Evolutionary conservation across 2,888 invertebrate genomes (phyloP).

Genomic region (Bugulina stolonifera): DNA sequence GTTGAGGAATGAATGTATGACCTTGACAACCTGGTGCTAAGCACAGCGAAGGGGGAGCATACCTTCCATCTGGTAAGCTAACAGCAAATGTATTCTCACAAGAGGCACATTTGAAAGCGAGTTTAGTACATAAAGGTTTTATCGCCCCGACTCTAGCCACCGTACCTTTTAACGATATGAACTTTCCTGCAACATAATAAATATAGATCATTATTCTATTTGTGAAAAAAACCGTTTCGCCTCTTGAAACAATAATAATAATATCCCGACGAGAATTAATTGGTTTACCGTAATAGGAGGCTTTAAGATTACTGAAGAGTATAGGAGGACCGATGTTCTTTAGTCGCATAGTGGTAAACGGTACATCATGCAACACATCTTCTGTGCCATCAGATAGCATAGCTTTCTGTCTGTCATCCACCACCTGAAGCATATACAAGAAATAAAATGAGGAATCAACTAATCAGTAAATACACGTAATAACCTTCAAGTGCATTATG

Average conservation of each 20-base stretch:
- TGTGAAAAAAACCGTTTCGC: too few relatives aligned
- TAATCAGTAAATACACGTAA: too few relatives aligned
- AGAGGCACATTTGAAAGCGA: slow-evolving; percentile 70
- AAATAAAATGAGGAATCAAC: too few relatives aligned
- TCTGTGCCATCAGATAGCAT: background rate
- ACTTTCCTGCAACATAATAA: slow-evolving; percentile 41
- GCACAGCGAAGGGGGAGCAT: slow-evolving; percentile 58
- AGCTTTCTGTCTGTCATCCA: background rate
- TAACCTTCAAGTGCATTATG: too few relatives aligned
- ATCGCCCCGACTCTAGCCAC: slow-evolving; percentile 74
- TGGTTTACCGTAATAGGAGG: slow-evolving; percentile 47
- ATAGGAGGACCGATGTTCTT: slow-evolving; percentile 64
- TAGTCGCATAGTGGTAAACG: slow-evolving; percentile 38
- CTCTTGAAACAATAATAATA: background rate
- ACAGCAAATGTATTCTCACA: slow-evolving; percentile 62
- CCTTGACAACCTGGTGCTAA: slow-evolving; percentile 45
- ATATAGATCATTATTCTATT: too few relatives aligned
- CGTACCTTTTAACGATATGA: slow-evolving; percentile 76
- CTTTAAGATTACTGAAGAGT: slow-evolving; percentile 53
- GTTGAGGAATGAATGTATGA: slow-evolving; percentile 47
- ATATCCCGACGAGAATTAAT: background rate
- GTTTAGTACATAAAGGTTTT: slow-evolving; percentile 67
- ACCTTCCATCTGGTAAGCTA: slow-evolving; percentile 62
- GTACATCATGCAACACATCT: background rate
- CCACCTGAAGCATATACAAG: too few relatives aligned